These are phyloP conservation scores for Cryptus armator DNA, from an alignment of 2,888 invertebrate genomes.

Conservation along the genomic window DNA sequence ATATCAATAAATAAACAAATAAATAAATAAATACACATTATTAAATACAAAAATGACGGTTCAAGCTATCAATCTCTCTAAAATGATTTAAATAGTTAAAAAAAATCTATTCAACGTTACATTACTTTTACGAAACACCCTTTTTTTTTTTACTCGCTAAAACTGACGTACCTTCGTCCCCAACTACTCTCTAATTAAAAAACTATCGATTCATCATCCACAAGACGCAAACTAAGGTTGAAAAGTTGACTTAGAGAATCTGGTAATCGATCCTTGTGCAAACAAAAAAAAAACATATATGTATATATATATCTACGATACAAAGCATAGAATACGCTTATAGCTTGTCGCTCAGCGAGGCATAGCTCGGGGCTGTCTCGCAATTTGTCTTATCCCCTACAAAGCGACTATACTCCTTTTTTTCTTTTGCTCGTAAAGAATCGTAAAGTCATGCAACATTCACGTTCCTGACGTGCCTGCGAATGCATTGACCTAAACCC, in stretches of 20 bases:
- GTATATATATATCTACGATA: background rate
- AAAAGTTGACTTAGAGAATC: background rate
- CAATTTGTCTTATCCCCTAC: constrained; percentile 48
- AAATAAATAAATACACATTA: too few relatives aligned
- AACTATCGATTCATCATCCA: background rate
- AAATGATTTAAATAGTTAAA: too few relatives aligned
- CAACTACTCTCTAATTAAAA: background rate
- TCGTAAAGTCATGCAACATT: constrained; percentile 45
- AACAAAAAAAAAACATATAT: background rate
- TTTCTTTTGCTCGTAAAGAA: background rate
- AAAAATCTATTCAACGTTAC: too few relatives aligned
- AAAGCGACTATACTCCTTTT: background rate
- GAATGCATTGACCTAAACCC: constrained; percentile 46
- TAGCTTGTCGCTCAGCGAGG: constrained; percentile 43
- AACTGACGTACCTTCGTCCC: background rate
- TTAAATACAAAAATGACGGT: too few relatives aligned
- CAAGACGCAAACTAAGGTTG: background rate
- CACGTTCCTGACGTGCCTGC: constrained; percentile 34
- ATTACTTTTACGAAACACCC: background rate
- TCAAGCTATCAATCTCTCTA: too few relatives aligned
- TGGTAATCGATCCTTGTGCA: background rate
- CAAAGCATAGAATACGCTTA: background rate
- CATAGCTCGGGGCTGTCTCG: constrained; percentile 42
- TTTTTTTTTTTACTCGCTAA: background rate
- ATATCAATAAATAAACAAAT: too few relatives aligned